Evolutionary conservation across 2,888 invertebrate species (phyloP).

Genomic region (Lithophane semibrunnea): DNA sequence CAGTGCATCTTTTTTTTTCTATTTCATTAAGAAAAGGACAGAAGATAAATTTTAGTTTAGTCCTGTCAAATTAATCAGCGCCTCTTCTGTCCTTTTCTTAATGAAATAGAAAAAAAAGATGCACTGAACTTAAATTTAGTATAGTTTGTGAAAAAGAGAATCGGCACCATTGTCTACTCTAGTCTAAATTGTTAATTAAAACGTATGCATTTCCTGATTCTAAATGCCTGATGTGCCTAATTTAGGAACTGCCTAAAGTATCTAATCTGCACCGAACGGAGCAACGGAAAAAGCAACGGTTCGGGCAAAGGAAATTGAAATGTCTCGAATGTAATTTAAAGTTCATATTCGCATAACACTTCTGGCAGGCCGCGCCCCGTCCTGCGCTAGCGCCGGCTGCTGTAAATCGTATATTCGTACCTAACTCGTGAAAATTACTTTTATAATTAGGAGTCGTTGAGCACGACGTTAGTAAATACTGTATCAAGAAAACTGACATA

Average conservation of each 20-base stretch:
- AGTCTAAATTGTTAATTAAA: conserved; percentile 16
- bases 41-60: no score
- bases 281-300: no score
- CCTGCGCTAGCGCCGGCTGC: neutral
- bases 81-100: no score
- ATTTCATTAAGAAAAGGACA: no score
- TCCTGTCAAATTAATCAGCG: no score
- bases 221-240: conserved; percentile 1
- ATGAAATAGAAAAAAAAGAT: no score
- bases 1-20: no score
- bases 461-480: neutral
- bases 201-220: conserved; percentile 21
- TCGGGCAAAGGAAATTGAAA: conserved; percentile 2
- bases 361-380: neutral
- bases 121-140: no score
- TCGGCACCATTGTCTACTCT: neutral
- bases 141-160: no score
- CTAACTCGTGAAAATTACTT: neutral
- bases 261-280: neutral
- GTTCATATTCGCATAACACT: neutral
- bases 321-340: neutral
- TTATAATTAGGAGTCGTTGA: neutral
- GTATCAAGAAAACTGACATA: neutral
- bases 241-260: conserved; percentile 11
- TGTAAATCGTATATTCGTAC: neutral